A percentile compares a stretch with the other conserved stretches of the same genome.
Conservation (phyloP, 1,140 invertebrate species). For the Ganaspis sp. region DNA sequence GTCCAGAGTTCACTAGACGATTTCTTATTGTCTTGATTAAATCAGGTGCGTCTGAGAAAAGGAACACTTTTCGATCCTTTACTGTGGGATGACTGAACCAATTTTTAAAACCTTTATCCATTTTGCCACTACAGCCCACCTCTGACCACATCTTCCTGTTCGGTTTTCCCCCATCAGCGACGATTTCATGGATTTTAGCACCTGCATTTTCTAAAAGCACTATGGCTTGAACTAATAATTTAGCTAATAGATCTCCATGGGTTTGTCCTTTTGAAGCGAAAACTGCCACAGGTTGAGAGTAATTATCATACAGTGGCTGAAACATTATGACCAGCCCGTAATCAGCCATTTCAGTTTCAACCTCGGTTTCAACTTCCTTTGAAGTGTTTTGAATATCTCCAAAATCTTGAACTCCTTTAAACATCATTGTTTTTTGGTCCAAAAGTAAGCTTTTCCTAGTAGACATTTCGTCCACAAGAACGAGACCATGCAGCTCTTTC, state of each 20-base stretch:
- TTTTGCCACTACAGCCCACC: constrained; percentile 21
- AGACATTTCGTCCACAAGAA: too few relatives aligned
- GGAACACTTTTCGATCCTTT: neutral
- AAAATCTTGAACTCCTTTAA: too few relatives aligned
- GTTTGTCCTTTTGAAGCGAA: constrained; percentile 45
- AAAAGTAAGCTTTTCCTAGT: too few relatives aligned
- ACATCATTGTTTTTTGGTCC: too few relatives aligned
- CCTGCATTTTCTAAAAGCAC: constrained; percentile 35
- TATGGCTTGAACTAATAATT: constrained; percentile 41
- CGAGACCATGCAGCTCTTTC: too few relatives aligned
- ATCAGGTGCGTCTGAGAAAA: too few relatives aligned
- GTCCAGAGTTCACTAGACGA: too few relatives aligned
- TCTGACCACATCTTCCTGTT: constrained; percentile 36
- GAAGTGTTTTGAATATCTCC: too few relatives aligned
- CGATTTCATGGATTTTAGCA: constrained; percentile 36
- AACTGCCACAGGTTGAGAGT: constrained; percentile 31
- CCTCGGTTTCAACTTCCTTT: too few relatives aligned
- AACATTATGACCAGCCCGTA: constrained; percentile 50
- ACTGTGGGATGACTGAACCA: constrained; percentile 6
- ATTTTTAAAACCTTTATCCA: neutral
- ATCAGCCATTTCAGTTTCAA: constrained; percentile 40
- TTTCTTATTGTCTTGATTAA: too few relatives aligned
- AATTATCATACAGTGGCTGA: constrained; percentile 39
- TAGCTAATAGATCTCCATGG: constrained; percentile 34
- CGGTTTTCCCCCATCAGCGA: constrained; percentile 37